phyloP scores from a whole-genome alignment of 2,888 invertebrate genomes.

The Mythimna impura region DNA sequence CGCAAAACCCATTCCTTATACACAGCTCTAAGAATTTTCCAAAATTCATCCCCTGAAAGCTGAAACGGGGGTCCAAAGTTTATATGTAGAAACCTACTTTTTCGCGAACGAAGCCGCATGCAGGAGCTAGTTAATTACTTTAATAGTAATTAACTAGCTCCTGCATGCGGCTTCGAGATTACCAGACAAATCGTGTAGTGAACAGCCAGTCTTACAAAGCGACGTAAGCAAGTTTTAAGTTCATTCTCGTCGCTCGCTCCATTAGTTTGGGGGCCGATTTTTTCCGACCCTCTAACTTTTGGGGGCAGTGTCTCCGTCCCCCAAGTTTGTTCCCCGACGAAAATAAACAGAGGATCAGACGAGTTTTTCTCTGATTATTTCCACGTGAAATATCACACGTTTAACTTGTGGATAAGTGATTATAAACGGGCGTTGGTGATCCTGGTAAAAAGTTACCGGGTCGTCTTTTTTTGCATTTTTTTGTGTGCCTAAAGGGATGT shows the following conservation, averaged over 20 bases:
- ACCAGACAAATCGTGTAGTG: slow-evolving; percentile 26
- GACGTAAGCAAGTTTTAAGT: slow-evolving; percentile 79
- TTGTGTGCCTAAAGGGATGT: slow-evolving; percentile 14
- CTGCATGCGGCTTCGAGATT: too few species aligned
- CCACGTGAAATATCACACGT: slow-evolving; percentile 71
- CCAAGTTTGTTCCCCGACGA: slow-evolving; percentile 68
- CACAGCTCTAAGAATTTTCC: too few species aligned
- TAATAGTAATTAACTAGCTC: too few species aligned
- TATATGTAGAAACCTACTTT: too few species aligned
- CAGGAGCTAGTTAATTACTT: background rate
- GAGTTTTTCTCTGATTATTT: slow-evolving; percentile 76
- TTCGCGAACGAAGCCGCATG: too few species aligned
- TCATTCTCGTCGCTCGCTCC: slow-evolving; percentile 81
- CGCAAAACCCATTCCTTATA: too few species aligned
- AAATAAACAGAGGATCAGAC: slow-evolving; percentile 81
- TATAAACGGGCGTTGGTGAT: slow-evolving; percentile 44
- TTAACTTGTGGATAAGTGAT: slow-evolving; percentile 49
- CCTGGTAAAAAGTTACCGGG: slow-evolving; percentile 44
- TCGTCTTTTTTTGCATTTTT: slow-evolving; percentile 26
- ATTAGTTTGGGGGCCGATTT: slow-evolving; percentile 83
- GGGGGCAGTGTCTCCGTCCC: slow-evolving; percentile 70
- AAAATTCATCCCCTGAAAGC: too few species aligned
- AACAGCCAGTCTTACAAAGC: slow-evolving; percentile 59
- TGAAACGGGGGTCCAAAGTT: too few species aligned
- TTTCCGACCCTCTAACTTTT: slow-evolving; percentile 79